Evolutionary conservation across 2,888 invertebrate species (phyloP), one percentile per base, ranked within the genome.

Genomic region (Blastobasis adustella): DNA sequence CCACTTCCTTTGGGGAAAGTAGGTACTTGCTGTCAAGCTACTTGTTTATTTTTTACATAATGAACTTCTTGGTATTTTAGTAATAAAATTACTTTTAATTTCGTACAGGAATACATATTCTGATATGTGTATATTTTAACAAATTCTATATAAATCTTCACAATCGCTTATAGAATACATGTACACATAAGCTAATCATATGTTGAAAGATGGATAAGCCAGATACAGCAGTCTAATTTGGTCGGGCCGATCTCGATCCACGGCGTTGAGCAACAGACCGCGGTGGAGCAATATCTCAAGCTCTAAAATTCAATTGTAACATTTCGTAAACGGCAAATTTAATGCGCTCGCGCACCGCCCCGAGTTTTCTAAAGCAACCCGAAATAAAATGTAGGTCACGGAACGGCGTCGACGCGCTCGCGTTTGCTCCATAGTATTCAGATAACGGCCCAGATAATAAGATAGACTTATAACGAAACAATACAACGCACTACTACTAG

Each of bases 301-400:
- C 76, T 82, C 81, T 79, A 79, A 84, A 85, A 86, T 85, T 85
- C 76, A 82, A 79, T 81, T 79, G 77, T 81, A 82, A 79, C 78
- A 78, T 86, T 87, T 87, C 82, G 87, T 83, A 85, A 87, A 85
- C 83, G 76, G 79, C 79, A 78, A 85, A 84, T 82, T 82, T 79
- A 82, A 80, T 79, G 78, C 82, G 77, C 77, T 76, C 74, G 79
- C 74, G 77, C 74, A 72, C 79, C 77, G 82, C 80, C 79, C 77
- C 75, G 76, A 79, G 73, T 82, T 83, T 81, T 84, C 77, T 81
- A 83, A 79, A 81, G 83, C 82, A 85, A 85, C 77, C 77, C 71
- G 6, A 9, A 70, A 71, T 71, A 71, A 73, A 79, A 87, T 85
- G 77, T 86, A 67, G 87, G 84, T 81, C 85, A 79, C 72, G 65